Conservation (phyloP, 64 coral and sea anemone species). For the Actinia tenebrosa region DNA sequence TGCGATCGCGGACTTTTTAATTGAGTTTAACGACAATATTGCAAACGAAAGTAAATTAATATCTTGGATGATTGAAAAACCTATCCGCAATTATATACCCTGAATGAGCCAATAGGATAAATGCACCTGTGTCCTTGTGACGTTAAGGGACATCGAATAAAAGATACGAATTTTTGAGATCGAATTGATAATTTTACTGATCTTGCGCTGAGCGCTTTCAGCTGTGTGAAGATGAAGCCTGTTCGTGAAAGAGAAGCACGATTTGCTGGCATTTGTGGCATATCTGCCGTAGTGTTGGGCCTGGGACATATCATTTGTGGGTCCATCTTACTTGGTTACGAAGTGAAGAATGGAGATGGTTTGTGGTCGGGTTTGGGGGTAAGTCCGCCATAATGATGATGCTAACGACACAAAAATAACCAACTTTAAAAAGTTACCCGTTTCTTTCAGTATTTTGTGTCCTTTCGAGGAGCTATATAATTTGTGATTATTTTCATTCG, state of each 20-base stretch:
- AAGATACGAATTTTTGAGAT: neutral
- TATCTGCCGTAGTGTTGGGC: neutral
- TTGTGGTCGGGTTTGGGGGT: constrained; percentile 18
- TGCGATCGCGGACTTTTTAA: too few species aligned
- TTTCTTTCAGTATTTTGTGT: too few species aligned
- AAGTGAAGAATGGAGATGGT: neutral
- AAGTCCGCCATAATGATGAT: neutral
- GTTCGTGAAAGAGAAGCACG: neutral
- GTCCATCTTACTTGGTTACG: neutral
- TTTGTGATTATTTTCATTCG: too few species aligned
- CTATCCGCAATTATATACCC: too few species aligned
- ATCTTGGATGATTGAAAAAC: too few species aligned
- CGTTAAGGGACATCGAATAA: neutral
- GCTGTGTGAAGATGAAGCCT: neutral
- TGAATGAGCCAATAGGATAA: too few species aligned
- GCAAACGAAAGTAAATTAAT: too few species aligned
- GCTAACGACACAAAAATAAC: too few species aligned
- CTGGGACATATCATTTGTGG: neutral
- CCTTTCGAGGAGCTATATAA: too few species aligned
- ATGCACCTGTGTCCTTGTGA: neutral
- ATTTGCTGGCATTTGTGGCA: constrained; percentile 6
- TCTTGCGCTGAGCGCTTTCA: neutral
- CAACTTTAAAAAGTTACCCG: too few species aligned
- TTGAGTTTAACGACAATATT: too few species aligned
- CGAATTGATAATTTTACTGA: too few species aligned